phyloP scores from a whole-genome alignment of 2,797 vertebrate species.

The Lycodopsis pacificus region DNA sequence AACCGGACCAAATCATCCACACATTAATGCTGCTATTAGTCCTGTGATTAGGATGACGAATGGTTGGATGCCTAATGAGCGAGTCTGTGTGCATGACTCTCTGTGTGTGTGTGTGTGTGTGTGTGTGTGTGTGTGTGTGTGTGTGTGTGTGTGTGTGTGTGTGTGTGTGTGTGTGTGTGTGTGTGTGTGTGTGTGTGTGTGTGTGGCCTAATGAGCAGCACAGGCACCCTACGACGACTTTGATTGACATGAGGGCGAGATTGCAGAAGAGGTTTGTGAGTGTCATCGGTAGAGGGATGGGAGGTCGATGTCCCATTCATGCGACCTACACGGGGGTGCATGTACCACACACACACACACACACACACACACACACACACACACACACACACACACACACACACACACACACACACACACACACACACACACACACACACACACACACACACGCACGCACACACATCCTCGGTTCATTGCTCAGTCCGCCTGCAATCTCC shows the following conservation, averaged over 20 bases:
- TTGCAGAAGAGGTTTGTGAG: slow-evolving; percentile 21
- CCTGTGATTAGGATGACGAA: slow-evolving; percentile 62
- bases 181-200: slow-evolving; percentile 14
- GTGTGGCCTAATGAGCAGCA: slow-evolving; percentile 35
- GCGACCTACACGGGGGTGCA: not conserved
- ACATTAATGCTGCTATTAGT: slow-evolving; percentile 71
- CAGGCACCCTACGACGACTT: not conserved
- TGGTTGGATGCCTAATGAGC: slow-evolving; percentile 50
- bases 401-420: not conserved
- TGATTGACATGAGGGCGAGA: slow-evolving; percentile 51
- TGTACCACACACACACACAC: not conserved
- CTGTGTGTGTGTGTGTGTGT: slow-evolving; percentile 13
- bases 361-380: not conserved
- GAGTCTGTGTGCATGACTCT: slow-evolving; percentile 24
- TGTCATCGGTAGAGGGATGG: not conserved
- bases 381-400: no score
- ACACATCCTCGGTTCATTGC: not conserved
- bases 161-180: slow-evolving; percentile 16
- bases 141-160: slow-evolving; percentile 1
- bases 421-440: not conserved
- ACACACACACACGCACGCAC: not conserved
- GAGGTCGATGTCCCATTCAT: slow-evolving; percentile 37
- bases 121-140: slow-evolving; percentile 2
- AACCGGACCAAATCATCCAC: slow-evolving; percentile 62
- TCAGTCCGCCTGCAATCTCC: slow-evolving; percentile 24